Conservation (phyloP, 2,888 invertebrate genomes). For the Andrena praecox region DNA sequence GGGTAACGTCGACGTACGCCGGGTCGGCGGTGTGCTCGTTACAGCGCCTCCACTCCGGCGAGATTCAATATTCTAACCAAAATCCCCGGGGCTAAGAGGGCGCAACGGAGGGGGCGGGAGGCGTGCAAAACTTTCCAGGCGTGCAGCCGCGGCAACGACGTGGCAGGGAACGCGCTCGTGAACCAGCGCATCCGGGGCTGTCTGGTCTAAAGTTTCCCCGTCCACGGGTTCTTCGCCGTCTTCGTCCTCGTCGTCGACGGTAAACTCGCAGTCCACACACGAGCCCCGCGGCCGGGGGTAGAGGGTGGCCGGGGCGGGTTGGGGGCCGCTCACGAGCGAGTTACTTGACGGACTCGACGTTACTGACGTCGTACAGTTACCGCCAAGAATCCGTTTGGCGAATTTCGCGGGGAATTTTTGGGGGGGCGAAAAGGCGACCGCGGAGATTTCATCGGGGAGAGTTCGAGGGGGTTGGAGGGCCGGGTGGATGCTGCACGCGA, state of each 20-base stretch:
- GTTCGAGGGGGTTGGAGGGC: background rate
- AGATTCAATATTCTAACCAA: conserved; percentile 85
- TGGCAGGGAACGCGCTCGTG: conserved; percentile 62
- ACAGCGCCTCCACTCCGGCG: conserved; percentile 82
- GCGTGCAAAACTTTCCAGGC: conserved; percentile 81
- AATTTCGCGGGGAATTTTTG: conserved; percentile 17
- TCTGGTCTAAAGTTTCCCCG: conserved; percentile 79
- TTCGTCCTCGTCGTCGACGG: conserved; percentile 62
- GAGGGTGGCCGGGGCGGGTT: background rate
- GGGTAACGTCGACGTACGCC: conserved; percentile 65
- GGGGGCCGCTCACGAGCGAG: conserved; percentile 66
- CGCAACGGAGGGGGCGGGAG: conserved; percentile 34
- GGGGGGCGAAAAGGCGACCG: background rate
- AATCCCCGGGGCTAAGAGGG: conserved; percentile 83
- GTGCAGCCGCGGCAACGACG: conserved; percentile 70
- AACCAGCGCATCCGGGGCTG: conserved; percentile 64
- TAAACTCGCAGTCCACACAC: conserved; percentile 81
- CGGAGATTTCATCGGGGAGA: conserved; percentile 21
- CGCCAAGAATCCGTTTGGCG: conserved; percentile 69
- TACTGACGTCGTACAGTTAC: conserved; percentile 74
- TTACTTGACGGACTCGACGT: conserved; percentile 82
- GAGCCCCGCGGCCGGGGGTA: conserved; percentile 39
- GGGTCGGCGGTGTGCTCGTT: conserved; percentile 80
- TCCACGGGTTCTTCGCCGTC: conserved; percentile 62
- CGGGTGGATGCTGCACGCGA: background rate